These are phyloP conservation scores for Acropora tenuis DNA, from an alignment of 64 coral and sea anemone genomes.

Conservation along the genomic window DNA sequence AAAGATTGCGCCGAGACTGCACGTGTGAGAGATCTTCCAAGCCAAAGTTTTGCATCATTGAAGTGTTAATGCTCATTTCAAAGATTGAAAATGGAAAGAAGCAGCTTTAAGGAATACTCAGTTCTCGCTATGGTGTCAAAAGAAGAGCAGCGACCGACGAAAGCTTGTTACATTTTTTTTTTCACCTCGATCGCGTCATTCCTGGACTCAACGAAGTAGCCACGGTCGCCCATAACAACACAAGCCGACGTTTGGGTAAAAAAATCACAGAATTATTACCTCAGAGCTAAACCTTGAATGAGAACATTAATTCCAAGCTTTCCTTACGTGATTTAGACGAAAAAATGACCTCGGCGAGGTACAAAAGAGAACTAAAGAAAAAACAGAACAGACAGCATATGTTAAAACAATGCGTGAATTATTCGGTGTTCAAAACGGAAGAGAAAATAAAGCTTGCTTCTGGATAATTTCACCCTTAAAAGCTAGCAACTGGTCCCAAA, in stretches of 20 bases:
- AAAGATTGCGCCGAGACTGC: too few species aligned
- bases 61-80: too few species aligned
- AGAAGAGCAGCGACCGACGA: slow-evolving; percentile 1
- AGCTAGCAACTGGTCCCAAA: too few species aligned
- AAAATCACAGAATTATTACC: slow-evolving; percentile 35
- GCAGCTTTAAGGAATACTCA: too few species aligned
- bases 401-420: slow-evolving; percentile 11
- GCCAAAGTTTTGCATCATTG: too few species aligned
- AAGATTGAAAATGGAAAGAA: too few species aligned
- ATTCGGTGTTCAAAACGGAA: slow-evolving; percentile 10
- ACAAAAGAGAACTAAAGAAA: neutral
- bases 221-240: slow-evolving; percentile 39
- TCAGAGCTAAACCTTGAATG: slow-evolving; percentile 41
- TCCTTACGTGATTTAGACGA: too few species aligned
- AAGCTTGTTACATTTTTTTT: slow-evolving; percentile 23
- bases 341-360: too few species aligned
- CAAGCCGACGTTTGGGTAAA: slow-evolving; percentile 33
- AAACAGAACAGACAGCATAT: slow-evolving; percentile 10
- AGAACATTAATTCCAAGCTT: slow-evolving; percentile 39
- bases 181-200: slow-evolving; percentile 41
- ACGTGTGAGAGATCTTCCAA: too few species aligned
- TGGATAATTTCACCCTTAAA: too few species aligned
- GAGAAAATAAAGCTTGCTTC: neutral
- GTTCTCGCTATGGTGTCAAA: too few species aligned
- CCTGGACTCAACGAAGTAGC: slow-evolving; percentile 32